Base-by-base conservation (phyloP, 2,113 vertebrate species). In the Neogale vison region DNA sequence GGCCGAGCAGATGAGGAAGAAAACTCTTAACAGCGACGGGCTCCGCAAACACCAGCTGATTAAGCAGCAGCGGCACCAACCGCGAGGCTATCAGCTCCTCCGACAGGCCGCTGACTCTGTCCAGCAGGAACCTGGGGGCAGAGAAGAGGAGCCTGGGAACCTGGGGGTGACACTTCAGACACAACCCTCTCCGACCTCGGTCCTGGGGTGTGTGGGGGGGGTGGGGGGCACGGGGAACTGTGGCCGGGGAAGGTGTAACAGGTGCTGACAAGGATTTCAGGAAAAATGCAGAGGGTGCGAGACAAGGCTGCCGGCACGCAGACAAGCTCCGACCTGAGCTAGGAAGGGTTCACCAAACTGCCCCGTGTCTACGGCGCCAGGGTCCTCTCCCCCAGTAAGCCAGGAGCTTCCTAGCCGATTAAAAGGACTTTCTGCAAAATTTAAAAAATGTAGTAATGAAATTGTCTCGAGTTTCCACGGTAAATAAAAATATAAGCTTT, bases 1-100 rank as follows among this genome's bases (percentile, higher is more conserved):
- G 99, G 89, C 98, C 99, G 95, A 99, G 98, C 84, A 99, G 99
- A 98, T 99, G 99, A 96, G 99, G 99, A 98, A 99, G 99, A 97
- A 99, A 99, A 98, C 99, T 99, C 98, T 99, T 99, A n/a, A 99
- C 99, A 95, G 99, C 99, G 81, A 99, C 99, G 24, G 99, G 99
- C 96, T 99, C 99, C 82, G 99, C 99, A 98, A 99, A 99, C 94
- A 99, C 99, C 0, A 99, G 98, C 95, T 99, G 99, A 98, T 99
- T 99, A 90, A 99, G 99, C 31, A 99, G 99, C 94, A 99, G 99
- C 95, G 99, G 99, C 94, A 99, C 99, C 93, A 99, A 97, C n/a
- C 99, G 99, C 7, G 99, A 98, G 0, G 99, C 99, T 67, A 99
- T 99, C 88, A 99, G 98, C 81, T 99, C 99, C 97, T 99, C 99